phyloP scores from a whole-genome alignment of 2,888 invertebrate genomes.

The Dryomyza anilis region DNA sequence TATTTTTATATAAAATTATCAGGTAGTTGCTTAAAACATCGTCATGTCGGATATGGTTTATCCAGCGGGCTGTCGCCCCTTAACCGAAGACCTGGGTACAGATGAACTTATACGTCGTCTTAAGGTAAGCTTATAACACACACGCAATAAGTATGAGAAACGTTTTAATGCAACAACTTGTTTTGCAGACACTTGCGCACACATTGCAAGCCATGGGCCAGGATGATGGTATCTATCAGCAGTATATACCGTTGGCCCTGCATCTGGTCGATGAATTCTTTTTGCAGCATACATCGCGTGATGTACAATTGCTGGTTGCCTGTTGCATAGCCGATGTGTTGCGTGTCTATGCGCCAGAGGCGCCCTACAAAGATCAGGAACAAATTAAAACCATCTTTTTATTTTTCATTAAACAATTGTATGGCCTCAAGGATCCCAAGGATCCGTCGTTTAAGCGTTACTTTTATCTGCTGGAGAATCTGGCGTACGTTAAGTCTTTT shows the following conservation, averaged over 20 bases:
- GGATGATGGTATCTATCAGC: conserved; percentile 92
- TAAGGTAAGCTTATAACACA: conserved; percentile 69
- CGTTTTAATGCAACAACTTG: background rate
- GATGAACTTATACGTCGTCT: conserved; percentile 94
- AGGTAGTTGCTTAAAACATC: no score
- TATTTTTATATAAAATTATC: no score
- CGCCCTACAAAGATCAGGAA: conserved; percentile 94
- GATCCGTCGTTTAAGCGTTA: conserved; percentile 97
- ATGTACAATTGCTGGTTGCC: conserved; percentile 92
- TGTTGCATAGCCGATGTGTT: conserved; percentile 98
- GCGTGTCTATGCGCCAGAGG: conserved; percentile 95
- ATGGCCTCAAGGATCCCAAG: conserved; percentile 93
- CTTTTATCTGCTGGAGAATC: conserved; percentile 94
- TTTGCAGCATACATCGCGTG: conserved; percentile 84
- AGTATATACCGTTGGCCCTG: conserved; percentile 88
- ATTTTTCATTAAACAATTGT: conserved; percentile 91
- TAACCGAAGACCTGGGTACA: conserved; percentile 91
- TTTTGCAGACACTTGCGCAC: conserved; percentile 80
- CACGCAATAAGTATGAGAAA: no score
- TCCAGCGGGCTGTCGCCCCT: conserved; percentile 93
- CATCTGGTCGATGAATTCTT: conserved; percentile 94
- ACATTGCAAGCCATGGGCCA: conserved; percentile 96
- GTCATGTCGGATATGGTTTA: conserved; percentile 88
- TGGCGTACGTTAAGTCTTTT: conserved; percentile 97
- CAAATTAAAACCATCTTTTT: conserved; percentile 91